Evolutionary conservation across 2,888 invertebrate genomes (phyloP).

Genomic region (Oscheius onirici): DNA sequence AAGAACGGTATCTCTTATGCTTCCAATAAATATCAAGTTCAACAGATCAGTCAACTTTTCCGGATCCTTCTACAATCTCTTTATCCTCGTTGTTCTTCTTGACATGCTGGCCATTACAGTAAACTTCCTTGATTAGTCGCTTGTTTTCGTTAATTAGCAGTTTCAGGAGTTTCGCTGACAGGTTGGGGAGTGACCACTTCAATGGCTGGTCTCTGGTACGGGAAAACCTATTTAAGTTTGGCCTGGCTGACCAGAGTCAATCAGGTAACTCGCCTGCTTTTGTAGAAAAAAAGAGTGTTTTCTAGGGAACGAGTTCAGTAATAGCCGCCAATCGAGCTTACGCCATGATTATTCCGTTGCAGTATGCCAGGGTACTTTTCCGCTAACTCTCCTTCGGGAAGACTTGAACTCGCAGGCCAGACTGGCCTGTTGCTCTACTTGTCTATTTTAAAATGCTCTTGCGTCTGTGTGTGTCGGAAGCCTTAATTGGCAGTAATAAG

Average conservation of each 20-base stretch:
- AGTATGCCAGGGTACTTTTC: background rate
- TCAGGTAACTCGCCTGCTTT: background rate
- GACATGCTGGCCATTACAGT: background rate
- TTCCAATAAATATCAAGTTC: too few species aligned
- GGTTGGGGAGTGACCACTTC: conserved; percentile 6
- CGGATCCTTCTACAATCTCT: conserved; percentile 16
- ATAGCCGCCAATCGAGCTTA: conserved; percentile 11
- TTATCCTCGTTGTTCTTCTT: background rate
- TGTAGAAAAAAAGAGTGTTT: background rate
- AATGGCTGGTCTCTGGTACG: background rate
- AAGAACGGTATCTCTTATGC: background rate
- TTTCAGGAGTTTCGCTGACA: conserved; percentile 9
- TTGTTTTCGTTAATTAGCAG: background rate
- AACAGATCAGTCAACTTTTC: conserved; percentile 11
- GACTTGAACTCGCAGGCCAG: too few species aligned
- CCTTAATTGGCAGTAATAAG: too few species aligned
- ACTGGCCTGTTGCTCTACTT: too few species aligned
- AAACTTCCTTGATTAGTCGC: background rate
- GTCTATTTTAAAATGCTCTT: too few species aligned
- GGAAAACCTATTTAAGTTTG: background rate
- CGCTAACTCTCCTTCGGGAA: too few species aligned
- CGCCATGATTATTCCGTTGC: conserved; percentile 16
- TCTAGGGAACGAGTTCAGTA: conserved; percentile 10
- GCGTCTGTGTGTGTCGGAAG: too few species aligned
- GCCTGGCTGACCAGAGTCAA: conserved; percentile 8